Conservation (phyloP, 2,888 invertebrate species). For the Caenorhabditis sp. region DNA sequence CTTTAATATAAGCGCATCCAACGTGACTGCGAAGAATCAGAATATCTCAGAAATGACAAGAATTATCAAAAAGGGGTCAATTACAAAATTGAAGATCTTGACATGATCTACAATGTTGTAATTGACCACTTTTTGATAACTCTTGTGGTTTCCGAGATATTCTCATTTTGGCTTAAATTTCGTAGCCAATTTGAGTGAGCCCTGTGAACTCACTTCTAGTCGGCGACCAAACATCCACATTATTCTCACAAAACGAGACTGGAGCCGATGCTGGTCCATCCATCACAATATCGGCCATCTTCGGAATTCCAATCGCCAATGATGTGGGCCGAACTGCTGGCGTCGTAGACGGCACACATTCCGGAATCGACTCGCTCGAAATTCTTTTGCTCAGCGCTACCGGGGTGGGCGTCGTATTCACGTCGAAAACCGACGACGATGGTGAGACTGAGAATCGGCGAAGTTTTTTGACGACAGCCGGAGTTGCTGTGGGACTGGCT, state of each 20-base stretch:
- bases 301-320: slow-evolving; percentile 45
- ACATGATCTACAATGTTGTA: no score
- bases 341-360: not conserved
- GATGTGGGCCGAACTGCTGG: slow-evolving; percentile 30
- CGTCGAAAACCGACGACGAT: slow-evolving; percentile 50
- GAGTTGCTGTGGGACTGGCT: slow-evolving; percentile 35
- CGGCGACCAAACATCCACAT: slow-evolving; percentile 11
- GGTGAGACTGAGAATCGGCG: slow-evolving; percentile 61
- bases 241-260: slow-evolving; percentile 16
- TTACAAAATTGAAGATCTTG: no score
- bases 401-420: slow-evolving; percentile 25
- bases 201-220: not conserved
- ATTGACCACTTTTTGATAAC: no score
- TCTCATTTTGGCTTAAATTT: not conserved
- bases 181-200: not conserved
- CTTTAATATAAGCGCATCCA: no score
- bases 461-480: slow-evolving; percentile 45
- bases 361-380: slow-evolving; percentile 16
- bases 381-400: not conserved
- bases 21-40: no score
- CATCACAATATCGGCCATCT: slow-evolving; percentile 10
- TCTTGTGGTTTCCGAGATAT: no score
- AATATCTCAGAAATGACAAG: no score
- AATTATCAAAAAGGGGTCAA: no score
- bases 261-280: slow-evolving; percentile 47